phyloP scores from a whole-genome alignment of 2,888 invertebrate genomes.

The Agonopterix subpropinquella region DNA sequence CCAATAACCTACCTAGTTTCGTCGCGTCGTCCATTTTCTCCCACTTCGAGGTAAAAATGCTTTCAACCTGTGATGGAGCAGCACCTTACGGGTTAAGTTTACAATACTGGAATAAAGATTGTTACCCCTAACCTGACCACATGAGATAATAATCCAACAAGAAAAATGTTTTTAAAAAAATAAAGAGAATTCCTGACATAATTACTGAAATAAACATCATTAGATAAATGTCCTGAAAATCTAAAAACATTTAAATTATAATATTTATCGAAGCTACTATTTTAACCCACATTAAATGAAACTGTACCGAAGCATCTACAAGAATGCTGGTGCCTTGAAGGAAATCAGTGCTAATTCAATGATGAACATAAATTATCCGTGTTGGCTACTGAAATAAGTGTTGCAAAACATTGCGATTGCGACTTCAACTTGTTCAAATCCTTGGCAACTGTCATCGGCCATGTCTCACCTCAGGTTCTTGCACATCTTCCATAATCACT shows the following conservation, averaged over 20 bases:
- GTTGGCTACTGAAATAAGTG: too few species aligned
- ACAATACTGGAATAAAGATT: slow-evolving; percentile 63
- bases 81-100: slow-evolving; percentile 59
- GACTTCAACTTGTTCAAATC: not conserved
- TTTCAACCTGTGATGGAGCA: slow-evolving; percentile 66
- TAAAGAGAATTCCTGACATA: not conserved
- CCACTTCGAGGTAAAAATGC: slow-evolving; percentile 82
- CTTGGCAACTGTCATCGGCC: slow-evolving; percentile 1
- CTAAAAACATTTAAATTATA: too few species aligned
- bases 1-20: slow-evolving; percentile 86
- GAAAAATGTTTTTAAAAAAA: not conserved
- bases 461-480: slow-evolving; percentile 65
- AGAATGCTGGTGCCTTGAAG: too few species aligned
- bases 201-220: too few species aligned
- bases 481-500: slow-evolving; percentile 47
- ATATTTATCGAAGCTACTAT: too few species aligned
- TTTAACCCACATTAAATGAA: too few species aligned
- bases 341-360: too few species aligned
- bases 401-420: too few species aligned
- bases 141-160: slow-evolving; percentile 6
- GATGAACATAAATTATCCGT: too few species aligned
- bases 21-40: slow-evolving; percentile 89
- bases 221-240: too few species aligned
- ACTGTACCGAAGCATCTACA: too few species aligned
- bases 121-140: slow-evolving; percentile 54